phyloP scores from a whole-genome alignment of 2,113 vertebrate species.

The Vulpes vulpes region DNA sequence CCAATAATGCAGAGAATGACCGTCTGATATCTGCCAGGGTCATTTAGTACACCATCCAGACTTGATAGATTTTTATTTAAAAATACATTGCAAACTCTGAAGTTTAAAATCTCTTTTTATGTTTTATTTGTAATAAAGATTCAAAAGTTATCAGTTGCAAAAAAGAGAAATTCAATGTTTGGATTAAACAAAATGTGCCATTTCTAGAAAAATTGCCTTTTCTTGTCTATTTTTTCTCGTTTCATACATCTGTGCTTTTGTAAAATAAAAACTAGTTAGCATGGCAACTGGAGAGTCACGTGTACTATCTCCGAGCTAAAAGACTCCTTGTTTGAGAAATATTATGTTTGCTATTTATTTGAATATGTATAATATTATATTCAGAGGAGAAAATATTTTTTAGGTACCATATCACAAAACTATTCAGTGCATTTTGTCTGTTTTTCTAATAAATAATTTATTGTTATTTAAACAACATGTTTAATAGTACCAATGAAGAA shows the following conservation, averaged over 20 bases:
- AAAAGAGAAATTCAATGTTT: slow-evolving; percentile 63
- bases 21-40: neutral
- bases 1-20: neutral
- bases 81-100: neutral
- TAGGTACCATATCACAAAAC: neutral
- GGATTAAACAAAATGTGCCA: slow-evolving; percentile 68
- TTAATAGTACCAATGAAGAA: slow-evolving; percentile 1
- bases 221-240: slow-evolving; percentile 35
- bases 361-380: neutral
- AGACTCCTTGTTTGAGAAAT: slow-evolving; percentile 52
- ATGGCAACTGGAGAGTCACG: slow-evolving; percentile 65
- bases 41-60: neutral
- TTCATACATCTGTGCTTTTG: slow-evolving; percentile 63
- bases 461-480: neutral
- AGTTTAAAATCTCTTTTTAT: slow-evolving; percentile 58
- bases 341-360: slow-evolving; percentile 20
- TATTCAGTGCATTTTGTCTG: neutral
- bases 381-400: slow-evolving; percentile 46
- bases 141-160: slow-evolving; percentile 54
- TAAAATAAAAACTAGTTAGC: slow-evolving; percentile 74
- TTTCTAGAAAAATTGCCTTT: slow-evolving; percentile 57
- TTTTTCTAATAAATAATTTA: slow-evolving; percentile 18
- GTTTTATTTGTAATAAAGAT: slow-evolving; percentile 24
- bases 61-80: neutral
- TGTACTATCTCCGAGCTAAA: slow-evolving; percentile 41